A percentile compares a stretch with the other conserved stretches of the same genome.
Evolutionary conservation across 2,888 invertebrate genomes (phyloP).

Genomic region (Pyralis farinalis): DNA sequence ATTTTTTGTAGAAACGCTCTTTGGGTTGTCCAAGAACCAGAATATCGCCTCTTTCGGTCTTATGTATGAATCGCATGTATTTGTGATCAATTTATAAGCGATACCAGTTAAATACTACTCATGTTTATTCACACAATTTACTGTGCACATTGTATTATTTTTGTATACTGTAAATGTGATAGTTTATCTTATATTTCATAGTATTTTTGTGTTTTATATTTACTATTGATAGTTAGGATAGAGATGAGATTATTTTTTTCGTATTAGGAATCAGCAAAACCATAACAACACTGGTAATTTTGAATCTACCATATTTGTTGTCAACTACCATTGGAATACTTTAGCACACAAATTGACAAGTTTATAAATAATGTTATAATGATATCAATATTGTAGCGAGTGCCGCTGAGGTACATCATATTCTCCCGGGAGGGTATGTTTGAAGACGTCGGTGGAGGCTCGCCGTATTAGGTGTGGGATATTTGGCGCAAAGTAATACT

Average conservation of each 20-base stretch:
- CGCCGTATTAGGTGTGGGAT: constrained; percentile 9
- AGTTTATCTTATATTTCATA: not conserved
- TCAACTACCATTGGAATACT: too few species aligned
- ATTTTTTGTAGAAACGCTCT: not conserved
- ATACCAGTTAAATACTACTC: not conserved
- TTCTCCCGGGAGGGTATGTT: constrained; percentile 1
- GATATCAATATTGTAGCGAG: not conserved
- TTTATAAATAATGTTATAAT: too few species aligned
- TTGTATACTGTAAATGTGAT: not conserved
- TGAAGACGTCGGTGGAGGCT: constrained; percentile 9
- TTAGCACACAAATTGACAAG: too few species aligned
- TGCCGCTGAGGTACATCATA: constrained; percentile 1
- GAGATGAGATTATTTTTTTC: not conserved
- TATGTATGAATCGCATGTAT: constrained; percentile 14
- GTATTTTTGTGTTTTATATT: too few species aligned
- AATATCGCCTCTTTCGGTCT: not conserved
- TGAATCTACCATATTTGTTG: too few species aligned
- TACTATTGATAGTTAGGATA: not conserved
- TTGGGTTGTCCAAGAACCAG: not conserved
- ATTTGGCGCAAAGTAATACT: constrained; percentile 27
- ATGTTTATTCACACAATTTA: constrained; percentile 11
- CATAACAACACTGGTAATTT: not conserved
- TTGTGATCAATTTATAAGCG: not conserved
- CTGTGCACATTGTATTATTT: constrained; percentile 11
- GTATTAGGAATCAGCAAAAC: too few species aligned